phyloP scores from a whole-genome alignment of 2,797 vertebrate species.

The Coilia nasus region DNA sequence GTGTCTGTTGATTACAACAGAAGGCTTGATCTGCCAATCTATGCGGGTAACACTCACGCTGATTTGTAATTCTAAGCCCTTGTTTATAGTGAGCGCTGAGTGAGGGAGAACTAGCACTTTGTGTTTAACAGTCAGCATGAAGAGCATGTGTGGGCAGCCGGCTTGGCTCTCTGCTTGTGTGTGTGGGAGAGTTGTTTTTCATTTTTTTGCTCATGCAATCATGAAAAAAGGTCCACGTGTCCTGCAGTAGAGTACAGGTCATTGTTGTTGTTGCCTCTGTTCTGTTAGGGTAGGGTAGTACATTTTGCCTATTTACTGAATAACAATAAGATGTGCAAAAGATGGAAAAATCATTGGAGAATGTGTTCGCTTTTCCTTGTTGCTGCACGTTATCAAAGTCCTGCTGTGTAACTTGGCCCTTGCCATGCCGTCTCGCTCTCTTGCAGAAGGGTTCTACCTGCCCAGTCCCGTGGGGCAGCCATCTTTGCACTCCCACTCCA shows the following conservation, averaged over 20 bases:
- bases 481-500: constrained; percentile 77
- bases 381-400: neutral
- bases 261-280: neutral
- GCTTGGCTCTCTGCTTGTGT: neutral
- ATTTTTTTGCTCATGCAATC: neutral
- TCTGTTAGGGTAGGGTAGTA: neutral
- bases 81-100: constrained; percentile 5
- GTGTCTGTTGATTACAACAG: neutral
- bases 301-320: neutral
- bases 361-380: neutral
- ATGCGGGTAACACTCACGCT: neutral
- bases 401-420: neutral
- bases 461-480: constrained; percentile 76
- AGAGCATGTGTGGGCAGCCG: constrained; percentile 13
- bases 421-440: constrained; percentile 32
- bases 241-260: neutral
- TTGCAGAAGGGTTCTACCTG: constrained; percentile 91
- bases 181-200: constrained; percentile 13
- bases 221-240: neutral
- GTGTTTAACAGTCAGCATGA: neutral
- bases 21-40: constrained; percentile 7
- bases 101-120: constrained; percentile 12
- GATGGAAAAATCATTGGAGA: neutral
- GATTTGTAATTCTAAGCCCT: neutral
- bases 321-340: neutral